Conservation (phyloP, 2,113 vertebrate genomes). For the Parotia lawesii region DNA sequence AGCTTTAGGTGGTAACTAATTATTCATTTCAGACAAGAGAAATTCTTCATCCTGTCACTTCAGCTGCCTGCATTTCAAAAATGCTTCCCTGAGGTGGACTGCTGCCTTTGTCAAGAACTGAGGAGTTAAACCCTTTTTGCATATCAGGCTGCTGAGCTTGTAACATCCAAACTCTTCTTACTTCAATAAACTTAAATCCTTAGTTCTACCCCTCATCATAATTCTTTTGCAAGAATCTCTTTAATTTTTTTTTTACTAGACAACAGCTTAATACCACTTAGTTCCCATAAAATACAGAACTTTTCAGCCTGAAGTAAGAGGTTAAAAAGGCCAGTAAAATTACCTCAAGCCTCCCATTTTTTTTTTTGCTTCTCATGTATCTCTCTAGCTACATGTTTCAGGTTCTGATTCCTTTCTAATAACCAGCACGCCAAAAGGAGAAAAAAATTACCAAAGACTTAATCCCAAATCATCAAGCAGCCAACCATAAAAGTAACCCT, state of each 20-base stretch:
- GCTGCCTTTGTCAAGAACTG: slow-evolving; percentile 45
- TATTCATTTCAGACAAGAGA: slow-evolving; percentile 16
- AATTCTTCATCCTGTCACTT: slow-evolving; percentile 22
- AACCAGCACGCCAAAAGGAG: not conserved
- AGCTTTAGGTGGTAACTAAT: not conserved
- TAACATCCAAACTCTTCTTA: not conserved
- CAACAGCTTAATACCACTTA: not conserved
- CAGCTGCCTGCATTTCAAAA: not conserved
- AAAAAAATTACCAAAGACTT: not conserved
- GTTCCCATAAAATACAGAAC: not conserved
- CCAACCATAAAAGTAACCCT: slow-evolving; percentile 20
- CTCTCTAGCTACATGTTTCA: not conserved
- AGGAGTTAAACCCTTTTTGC: not conserved
- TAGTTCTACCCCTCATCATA: not conserved
- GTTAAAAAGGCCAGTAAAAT: not conserved
- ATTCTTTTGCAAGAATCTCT: not conserved
- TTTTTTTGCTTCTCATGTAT: not conserved
- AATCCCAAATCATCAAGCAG: not conserved
- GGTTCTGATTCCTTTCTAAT: not conserved
- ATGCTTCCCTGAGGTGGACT: not conserved
- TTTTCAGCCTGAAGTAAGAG: not conserved
- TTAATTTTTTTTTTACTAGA: not conserved
- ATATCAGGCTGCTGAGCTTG: not conserved
- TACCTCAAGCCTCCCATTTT: not conserved
- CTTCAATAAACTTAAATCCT: slow-evolving; percentile 18